Evolutionary conservation across 2,888 invertebrate genomes (phyloP), one percentile per base, ranked within the genome.

Genomic region (Notodonta ziczac): DNA sequence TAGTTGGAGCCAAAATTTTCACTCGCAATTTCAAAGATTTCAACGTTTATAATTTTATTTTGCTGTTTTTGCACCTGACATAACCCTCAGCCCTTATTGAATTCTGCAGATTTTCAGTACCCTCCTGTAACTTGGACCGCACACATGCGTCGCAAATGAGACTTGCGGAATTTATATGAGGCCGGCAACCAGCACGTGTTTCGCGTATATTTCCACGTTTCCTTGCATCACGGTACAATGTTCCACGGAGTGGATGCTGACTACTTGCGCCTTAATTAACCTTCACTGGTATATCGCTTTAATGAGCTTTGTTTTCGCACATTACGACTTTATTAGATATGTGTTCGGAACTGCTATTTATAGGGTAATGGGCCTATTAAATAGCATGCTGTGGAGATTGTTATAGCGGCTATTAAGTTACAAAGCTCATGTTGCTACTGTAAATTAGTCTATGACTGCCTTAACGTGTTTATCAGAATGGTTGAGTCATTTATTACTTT

Each of bases 151-250:
- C 74, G 78, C 82, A 85, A 86, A 89, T 88, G 83, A 89, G 89
- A 87, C 88, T 85, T 80, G 81, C 74, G 87, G 89, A 83, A 90
- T 90, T 88, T 89, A 86, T 88, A 88, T 78, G 85, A 86, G 83
- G 79, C 72, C 70, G 75, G 74, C 76, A n/a, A 73, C 78, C 68
- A 77, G 86, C 89, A 90, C 87, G 86, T 89, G 89, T 86, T 86
- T 81, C 72, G 80, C 82, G 81, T 87, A 81, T 83, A 87, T 84
- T 83, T 81, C 74, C 78, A 73, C 78, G 77, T 76, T 82, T 78
- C 74, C 73, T 77, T 71, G 70, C 79, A 72, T 73, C 66, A 60
- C 61, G 58, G 67, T 70, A 72, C 72, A 74, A 68, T 72, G 68
- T 72, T 75, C 62, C 65, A 58, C 55, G 57, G 59, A 67, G 61